Evolutionary conservation across 2,888 invertebrate species (phyloP).

Genomic region (Lasioglossum marginatum): DNA sequence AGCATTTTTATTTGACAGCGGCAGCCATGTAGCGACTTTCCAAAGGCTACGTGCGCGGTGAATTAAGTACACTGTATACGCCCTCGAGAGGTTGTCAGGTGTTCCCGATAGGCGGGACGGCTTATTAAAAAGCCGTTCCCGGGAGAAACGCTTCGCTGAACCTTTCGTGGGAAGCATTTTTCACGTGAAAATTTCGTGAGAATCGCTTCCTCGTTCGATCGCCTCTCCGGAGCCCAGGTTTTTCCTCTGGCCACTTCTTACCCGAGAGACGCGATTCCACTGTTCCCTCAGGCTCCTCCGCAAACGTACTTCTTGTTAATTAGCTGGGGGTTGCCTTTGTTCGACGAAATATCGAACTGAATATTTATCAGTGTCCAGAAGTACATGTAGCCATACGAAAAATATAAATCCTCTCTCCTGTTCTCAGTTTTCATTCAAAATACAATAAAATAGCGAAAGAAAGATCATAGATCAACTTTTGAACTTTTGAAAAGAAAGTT

Average conservation of each 20-base stretch:
- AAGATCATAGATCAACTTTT: neutral
- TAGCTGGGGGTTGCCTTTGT: neutral
- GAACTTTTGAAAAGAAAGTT: neutral
- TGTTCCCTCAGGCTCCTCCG: neutral
- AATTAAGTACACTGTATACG: slow-evolving; percentile 61
- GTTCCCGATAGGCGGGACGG: slow-evolving; percentile 55
- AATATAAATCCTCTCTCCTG: too few relatives aligned
- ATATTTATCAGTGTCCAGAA: neutral
- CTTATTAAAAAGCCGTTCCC: slow-evolving; percentile 57
- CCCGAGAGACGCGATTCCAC: neutral
- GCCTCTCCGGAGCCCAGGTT: neutral
- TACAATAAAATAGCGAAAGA: too few relatives aligned
- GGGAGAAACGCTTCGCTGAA: slow-evolving; percentile 23
- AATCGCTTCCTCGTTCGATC: slow-evolving; percentile 43
- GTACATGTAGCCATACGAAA: too few relatives aligned
- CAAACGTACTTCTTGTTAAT: neutral
- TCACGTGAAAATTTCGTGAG: slow-evolving; percentile 47
- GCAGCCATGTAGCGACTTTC: slow-evolving; percentile 64
- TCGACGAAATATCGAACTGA: neutral
- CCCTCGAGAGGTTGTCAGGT: slow-evolving; percentile 60
- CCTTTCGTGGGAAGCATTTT: slow-evolving; percentile 50
- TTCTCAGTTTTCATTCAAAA: too few relatives aligned
- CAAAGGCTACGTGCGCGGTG: slow-evolving; percentile 65
- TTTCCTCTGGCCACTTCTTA: neutral
- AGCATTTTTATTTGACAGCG: slow-evolving; percentile 72